Evolutionary conservation across 2,888 invertebrate genomes (phyloP).

Genomic region (Timema cristinae): DNA sequence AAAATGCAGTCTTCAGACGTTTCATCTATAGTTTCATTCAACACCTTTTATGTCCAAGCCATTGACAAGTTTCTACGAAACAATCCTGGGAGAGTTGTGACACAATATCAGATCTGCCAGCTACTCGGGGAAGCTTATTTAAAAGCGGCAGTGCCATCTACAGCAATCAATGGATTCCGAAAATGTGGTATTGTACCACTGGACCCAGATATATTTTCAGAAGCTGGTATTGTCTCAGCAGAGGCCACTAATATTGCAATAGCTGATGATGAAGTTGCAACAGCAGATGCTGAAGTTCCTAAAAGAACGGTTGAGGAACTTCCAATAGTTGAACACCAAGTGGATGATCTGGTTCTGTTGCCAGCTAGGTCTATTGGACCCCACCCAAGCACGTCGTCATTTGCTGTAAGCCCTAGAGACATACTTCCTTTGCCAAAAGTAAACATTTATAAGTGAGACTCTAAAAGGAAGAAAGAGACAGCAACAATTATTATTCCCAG

Average conservation of each 20-base stretch:
- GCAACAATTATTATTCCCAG: no score
- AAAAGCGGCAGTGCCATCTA: slow-evolving; percentile 34
- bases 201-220: neutral
- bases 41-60: slow-evolving; percentile 37
- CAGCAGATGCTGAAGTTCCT: no score
- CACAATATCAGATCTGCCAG: slow-evolving; percentile 22
- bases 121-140: slow-evolving; percentile 37
- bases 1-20: no score
- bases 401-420: slow-evolving; percentile 5
- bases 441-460: neutral
- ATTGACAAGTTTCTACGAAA: slow-evolving; percentile 34
- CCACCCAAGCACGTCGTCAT: slow-evolving; percentile 10
- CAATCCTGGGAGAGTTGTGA: slow-evolving; percentile 38
- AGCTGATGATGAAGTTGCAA: no score
- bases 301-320: no score
- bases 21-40: slow-evolving; percentile 38
- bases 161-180: slow-evolving; percentile 32
- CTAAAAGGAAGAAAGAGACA: slow-evolving; percentile 9
- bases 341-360: no score
- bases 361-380: no score
- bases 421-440: neutral
- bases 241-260: neutral
- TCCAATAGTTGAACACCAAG: no score
- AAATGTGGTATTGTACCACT: slow-evolving; percentile 21
- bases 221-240: neutral